These are phyloP conservation scores for Euproctis similis DNA, from an alignment of 2,888 invertebrate species.

Conservation along the genomic window DNA sequence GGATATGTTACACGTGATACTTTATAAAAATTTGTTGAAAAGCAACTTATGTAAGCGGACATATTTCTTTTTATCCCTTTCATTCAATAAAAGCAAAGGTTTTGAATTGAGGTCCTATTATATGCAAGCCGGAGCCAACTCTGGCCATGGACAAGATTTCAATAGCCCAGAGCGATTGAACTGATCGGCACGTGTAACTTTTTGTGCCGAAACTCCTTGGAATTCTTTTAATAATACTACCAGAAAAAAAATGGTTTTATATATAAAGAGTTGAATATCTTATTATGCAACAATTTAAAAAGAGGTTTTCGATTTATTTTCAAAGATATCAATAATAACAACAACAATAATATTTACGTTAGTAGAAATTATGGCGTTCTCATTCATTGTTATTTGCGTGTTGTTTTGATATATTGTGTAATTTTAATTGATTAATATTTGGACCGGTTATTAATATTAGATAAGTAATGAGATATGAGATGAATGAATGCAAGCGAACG, in stretches of 20 bases:
- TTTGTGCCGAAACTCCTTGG: conserved; percentile 67
- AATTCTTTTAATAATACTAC: conserved; percentile 51
- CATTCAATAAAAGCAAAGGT: conserved; percentile 38
- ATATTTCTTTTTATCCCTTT: conserved; percentile 30
- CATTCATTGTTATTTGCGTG: conserved; percentile 35
- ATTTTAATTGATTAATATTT: conserved; percentile 17
- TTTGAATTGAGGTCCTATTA: conserved; percentile 59
- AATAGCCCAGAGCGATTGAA: conserved; percentile 66
- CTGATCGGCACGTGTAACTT: conserved; percentile 69
- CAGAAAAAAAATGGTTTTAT: too few species aligned
- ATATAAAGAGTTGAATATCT: conserved; percentile 58
- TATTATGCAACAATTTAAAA: conserved; percentile 65
- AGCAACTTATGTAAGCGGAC: conserved; percentile 14
- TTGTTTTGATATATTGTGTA: conserved; percentile 23
- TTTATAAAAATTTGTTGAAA: conserved; percentile 6
- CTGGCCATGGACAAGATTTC: conserved; percentile 63
- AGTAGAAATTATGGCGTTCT: conserved; percentile 30
- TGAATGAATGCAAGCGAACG: conserved; percentile 30
- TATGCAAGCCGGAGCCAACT: conserved; percentile 53
- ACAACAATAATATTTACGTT: too few species aligned
- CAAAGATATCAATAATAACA: too few species aligned
- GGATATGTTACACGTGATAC: conserved; percentile 11
- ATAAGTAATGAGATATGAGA: conserved; percentile 13
- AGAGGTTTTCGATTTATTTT: not conserved
- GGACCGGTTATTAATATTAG: conserved; percentile 12